phyloP scores from a whole-genome alignment of 2,113 vertebrate species.

The Smithornis capensis region DNA sequence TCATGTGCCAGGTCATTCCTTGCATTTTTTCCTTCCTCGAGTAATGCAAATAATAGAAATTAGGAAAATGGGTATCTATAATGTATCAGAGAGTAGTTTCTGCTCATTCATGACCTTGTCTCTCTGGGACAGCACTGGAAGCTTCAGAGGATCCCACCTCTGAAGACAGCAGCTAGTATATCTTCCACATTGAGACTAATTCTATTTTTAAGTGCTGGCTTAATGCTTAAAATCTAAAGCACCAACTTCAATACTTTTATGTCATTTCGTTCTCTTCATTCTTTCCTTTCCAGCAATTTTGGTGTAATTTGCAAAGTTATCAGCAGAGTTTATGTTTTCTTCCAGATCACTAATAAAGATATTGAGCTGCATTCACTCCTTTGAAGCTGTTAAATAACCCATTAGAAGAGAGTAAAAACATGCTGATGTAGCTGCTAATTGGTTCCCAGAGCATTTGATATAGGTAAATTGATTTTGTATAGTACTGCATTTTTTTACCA shows the following conservation, averaged over 20 bases:
- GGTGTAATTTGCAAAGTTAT: neutral
- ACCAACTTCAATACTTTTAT: neutral
- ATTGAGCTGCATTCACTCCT: neutral
- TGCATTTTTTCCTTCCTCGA: neutral
- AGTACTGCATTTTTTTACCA: neutral
- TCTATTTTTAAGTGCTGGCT: neutral
- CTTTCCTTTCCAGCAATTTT: slow-evolving; percentile 5
- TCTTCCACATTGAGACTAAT: neutral
- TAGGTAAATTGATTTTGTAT: slow-evolving; percentile 36
- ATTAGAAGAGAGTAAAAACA: neutral
- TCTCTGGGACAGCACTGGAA: neutral
- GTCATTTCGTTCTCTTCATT: neutral
- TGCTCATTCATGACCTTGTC: neutral
- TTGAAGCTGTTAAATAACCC: slow-evolving; percentile 26
- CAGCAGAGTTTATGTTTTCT: slow-evolving; percentile 17
- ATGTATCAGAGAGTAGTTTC: neutral
- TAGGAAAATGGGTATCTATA: neutral
- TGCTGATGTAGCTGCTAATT: slow-evolving; percentile 32
- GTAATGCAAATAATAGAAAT: neutral
- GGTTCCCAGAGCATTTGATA: neutral
- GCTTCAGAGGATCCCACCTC: neutral
- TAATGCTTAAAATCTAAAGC: neutral
- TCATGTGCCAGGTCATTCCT: neutral
- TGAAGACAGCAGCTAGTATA: neutral
- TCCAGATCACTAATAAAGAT: slow-evolving; percentile 42